phyloP scores from a whole-genome alignment of 2,888 invertebrate species.

The Zygaena filipendulae region DNA sequence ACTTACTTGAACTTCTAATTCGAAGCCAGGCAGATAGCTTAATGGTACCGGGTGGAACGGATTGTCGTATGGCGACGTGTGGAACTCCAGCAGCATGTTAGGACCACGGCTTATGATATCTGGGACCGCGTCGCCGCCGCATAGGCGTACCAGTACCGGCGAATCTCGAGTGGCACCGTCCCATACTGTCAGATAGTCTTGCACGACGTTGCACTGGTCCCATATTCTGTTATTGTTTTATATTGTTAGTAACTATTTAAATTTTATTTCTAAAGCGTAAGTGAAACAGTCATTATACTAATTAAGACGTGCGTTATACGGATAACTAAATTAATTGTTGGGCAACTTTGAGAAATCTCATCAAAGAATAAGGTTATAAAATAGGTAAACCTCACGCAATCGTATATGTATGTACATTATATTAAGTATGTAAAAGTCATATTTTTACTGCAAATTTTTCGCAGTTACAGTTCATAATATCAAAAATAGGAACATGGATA shows the following conservation, averaged over 20 bases:
- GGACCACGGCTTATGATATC: constrained; percentile 82
- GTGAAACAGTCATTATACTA: too few species aligned
- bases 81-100: constrained; percentile 82
- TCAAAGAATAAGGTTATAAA: too few species aligned
- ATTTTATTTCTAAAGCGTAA: neutral
- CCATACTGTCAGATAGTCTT: constrained; percentile 84
- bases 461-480: too few species aligned
- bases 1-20: constrained; percentile 80
- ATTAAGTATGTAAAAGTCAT: too few species aligned
- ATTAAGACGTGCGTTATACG: too few species aligned
- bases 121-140: constrained; percentile 85
- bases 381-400: too few species aligned
- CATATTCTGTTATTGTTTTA: constrained; percentile 69
- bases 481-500: too few species aligned
- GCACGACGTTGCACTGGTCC: constrained; percentile 85
- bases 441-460: too few species aligned
- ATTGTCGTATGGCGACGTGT: constrained; percentile 84
- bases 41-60: constrained; percentile 83
- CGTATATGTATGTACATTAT: too few species aligned
- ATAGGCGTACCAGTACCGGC: constrained; percentile 80
- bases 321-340: too few species aligned
- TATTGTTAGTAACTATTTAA: constrained; percentile 1
- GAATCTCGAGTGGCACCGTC: constrained; percentile 78
- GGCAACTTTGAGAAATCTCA: too few species aligned
- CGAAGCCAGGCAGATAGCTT: constrained; percentile 83